These are phyloP conservation scores for Nomada ferruginata DNA, from an alignment of 2,888 invertebrate genomes.

Conservation along the genomic window DNA sequence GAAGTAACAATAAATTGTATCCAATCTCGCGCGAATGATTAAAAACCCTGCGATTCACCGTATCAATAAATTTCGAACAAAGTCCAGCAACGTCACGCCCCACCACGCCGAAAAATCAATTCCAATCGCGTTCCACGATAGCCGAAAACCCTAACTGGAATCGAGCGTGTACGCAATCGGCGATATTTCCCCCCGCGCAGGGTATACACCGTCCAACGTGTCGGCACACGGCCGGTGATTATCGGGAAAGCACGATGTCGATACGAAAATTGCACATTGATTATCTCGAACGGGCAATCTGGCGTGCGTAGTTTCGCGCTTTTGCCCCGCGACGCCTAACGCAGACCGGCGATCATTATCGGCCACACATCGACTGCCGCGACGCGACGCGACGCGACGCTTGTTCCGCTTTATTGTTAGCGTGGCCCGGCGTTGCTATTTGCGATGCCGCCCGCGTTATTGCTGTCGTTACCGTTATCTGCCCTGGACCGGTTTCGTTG, in stretches of 20 bases:
- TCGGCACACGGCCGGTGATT: slow-evolving; percentile 24
- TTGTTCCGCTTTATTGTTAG: slow-evolving; percentile 51
- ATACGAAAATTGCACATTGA: slow-evolving; percentile 54
- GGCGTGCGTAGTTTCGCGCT: slow-evolving; percentile 27
- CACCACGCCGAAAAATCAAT: not conserved
- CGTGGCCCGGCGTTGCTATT: slow-evolving; percentile 21
- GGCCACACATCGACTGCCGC: slow-evolving; percentile 24
- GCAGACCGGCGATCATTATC: slow-evolving; percentile 43
- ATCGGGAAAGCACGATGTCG: slow-evolving; percentile 24
- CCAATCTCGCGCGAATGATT: too few species aligned
- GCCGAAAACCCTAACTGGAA: not conserved
- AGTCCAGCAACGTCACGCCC: too few species aligned
- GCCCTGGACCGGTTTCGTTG: slow-evolving; percentile 26
- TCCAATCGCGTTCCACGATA: not conserved
- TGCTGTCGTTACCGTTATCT: slow-evolving; percentile 37
- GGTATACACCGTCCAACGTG: slow-evolving; percentile 3
- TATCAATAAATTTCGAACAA: too few species aligned
- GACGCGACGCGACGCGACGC: slow-evolving; percentile 11
- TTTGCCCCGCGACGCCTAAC: slow-evolving; percentile 16
- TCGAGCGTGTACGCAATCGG: not conserved
- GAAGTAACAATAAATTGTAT: too few species aligned
- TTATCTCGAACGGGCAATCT: slow-evolving; percentile 47
- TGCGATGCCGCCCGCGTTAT: slow-evolving; percentile 25
- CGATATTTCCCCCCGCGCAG: slow-evolving; percentile 6
- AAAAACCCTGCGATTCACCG: too few species aligned